phyloP scores from a whole-genome alignment of 2,113 vertebrate species.

The Sebastes fasciatus region DNA sequence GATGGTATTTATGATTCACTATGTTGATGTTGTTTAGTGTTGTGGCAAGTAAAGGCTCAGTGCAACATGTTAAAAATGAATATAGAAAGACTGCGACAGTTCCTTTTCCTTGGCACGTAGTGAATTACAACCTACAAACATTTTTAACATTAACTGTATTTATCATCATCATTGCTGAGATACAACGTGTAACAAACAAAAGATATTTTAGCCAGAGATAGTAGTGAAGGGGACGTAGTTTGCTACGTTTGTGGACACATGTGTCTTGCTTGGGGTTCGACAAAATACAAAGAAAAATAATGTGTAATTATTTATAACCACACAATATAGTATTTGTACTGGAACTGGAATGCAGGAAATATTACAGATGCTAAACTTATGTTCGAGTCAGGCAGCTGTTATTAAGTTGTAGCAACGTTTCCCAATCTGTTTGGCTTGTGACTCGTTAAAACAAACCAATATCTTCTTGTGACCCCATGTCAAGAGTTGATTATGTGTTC shows the following conservation, averaged over 20 bases:
- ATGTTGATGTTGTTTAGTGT: background rate
- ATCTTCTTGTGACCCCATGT: background rate
- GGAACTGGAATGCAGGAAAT: background rate
- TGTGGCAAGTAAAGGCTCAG: background rate
- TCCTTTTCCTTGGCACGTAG: background rate
- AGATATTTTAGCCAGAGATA: background rate
- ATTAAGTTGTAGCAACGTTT: background rate
- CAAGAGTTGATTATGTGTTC: background rate
- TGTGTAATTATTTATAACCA: background rate
- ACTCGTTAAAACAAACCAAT: background rate
- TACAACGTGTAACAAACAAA: background rate
- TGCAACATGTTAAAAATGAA: background rate
- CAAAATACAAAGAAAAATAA: background rate
- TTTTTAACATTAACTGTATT: background rate
- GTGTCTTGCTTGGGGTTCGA: background rate
- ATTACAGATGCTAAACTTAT: background rate
- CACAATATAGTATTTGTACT: background rate
- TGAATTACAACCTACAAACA: background rate
- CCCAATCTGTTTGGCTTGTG: background rate
- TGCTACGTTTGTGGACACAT: background rate
- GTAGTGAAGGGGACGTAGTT: background rate
- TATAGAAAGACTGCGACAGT: background rate
- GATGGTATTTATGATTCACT: background rate
- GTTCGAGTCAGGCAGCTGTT: background rate
- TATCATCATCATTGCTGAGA: background rate